A percentile compares a stretch with the other conserved stretches of the same genome.
Conservation (phyloP, 2,113 vertebrate genomes). For the Asarcornis scutulata region DNA sequence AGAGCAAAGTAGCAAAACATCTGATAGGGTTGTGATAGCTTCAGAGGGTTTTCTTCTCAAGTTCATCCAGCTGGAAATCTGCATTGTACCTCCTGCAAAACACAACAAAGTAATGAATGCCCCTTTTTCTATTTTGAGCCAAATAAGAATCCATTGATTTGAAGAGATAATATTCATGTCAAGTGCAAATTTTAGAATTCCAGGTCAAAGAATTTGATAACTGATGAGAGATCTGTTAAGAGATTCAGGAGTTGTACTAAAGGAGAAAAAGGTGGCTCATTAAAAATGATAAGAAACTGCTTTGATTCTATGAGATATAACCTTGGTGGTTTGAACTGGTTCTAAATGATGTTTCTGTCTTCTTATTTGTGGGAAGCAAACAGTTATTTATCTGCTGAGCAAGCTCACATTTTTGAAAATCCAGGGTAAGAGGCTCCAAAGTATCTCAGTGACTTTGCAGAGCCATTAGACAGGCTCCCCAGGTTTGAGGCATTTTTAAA, state of each 20-base stretch:
- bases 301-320: not conserved
- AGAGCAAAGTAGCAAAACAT: not conserved
- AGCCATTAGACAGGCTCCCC: not conserved
- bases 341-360: not conserved
- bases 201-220: not conserved
- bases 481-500: not conserved
- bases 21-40: not conserved
- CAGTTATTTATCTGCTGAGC: not conserved
- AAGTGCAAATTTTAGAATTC: not conserved
- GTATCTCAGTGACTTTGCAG: not conserved
- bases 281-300: not conserved
- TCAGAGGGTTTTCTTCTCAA: not conserved
- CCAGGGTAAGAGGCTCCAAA: not conserved
- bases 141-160: not conserved
- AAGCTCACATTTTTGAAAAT: not conserved
- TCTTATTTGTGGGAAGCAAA: not conserved
- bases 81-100: not conserved
- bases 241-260: not conserved
- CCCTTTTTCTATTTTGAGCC: not conserved
- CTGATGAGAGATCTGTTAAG: not conserved
- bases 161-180: not conserved
- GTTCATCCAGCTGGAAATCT: not conserved
- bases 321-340: not conserved
- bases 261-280: not conserved
- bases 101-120: not conserved